A percentile compares a stretch with the other conserved stretches of the same genome.
Conservation (phyloP, 2,113 vertebrate species). For the Ia io region DNA sequence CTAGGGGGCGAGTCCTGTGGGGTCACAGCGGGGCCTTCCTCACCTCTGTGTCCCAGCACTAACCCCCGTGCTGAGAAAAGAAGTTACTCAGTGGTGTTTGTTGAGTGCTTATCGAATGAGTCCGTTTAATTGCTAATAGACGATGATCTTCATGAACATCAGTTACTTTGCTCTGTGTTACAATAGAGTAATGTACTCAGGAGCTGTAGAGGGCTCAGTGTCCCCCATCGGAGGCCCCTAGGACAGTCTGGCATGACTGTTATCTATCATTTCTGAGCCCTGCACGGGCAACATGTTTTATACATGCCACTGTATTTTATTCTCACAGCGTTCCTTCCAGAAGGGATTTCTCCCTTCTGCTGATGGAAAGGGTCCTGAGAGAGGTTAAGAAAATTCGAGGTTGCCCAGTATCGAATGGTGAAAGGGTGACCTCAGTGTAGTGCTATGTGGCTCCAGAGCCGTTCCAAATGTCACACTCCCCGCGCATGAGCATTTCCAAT, state of each 20-base stretch:
- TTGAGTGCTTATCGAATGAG: neutral
- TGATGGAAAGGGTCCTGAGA: neutral
- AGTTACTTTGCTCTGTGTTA: neutral
- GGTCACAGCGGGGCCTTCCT: neutral
- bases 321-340: neutral
- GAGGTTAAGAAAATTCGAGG: neutral
- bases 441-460: neutral
- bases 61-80: neutral
- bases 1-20: conserved; percentile 11
- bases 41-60: neutral
- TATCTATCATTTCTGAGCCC: neutral
- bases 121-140: neutral
- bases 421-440: neutral
- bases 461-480: neutral
- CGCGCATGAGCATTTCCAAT: neutral
- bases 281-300: neutral
- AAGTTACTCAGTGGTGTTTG: neutral
- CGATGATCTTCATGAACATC: neutral
- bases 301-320: neutral
- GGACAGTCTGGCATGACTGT: neutral
- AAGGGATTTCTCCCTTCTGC: neutral
- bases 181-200: neutral
- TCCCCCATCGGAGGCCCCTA: neutral
- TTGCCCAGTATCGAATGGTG: neutral
- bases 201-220: neutral